Conservation (phyloP, 2,113 vertebrate genomes). For the Urocolius indicus region DNA sequence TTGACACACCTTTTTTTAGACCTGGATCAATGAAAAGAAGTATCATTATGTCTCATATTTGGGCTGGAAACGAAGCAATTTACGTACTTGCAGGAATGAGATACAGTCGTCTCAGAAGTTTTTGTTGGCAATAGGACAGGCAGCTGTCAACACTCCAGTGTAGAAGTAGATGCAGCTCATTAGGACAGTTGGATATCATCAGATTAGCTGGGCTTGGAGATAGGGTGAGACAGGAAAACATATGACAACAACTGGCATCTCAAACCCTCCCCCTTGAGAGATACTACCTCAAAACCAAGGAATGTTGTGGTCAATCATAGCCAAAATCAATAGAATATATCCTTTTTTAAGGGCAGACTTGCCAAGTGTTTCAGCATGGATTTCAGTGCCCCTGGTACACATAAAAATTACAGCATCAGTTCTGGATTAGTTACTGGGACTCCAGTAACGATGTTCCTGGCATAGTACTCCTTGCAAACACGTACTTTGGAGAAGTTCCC, state of each 20-base stretch:
- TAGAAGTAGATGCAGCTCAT: slow-evolving; percentile 62
- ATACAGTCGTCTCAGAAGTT: slow-evolving; percentile 51
- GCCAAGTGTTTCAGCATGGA: slow-evolving; percentile 55
- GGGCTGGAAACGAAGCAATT: slow-evolving; percentile 30
- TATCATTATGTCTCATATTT: slow-evolving; percentile 37
- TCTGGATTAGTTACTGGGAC: slow-evolving; percentile 56
- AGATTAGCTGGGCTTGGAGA: slow-evolving; percentile 58
- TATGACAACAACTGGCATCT: slow-evolving; percentile 40
- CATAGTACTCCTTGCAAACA: slow-evolving; percentile 41
- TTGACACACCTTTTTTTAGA: slow-evolving; percentile 27
- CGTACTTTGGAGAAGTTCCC: slow-evolving; percentile 54
- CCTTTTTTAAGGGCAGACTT: slow-evolving; percentile 30
- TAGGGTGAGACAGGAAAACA: slow-evolving; percentile 69
- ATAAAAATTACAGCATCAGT: slow-evolving; percentile 61
- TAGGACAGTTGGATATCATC: slow-evolving; percentile 67
- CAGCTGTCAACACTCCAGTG: slow-evolving; percentile 55
- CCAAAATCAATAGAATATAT: slow-evolving; percentile 64
- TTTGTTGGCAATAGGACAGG: slow-evolving; percentile 50
- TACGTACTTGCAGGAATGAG: slow-evolving; percentile 37
- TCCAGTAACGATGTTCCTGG: slow-evolving; percentile 65
- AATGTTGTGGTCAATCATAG: slow-evolving; percentile 27
- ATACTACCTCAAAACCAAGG: slow-evolving; percentile 64
- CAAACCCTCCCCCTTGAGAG: slow-evolving; percentile 27
- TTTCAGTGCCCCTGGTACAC: slow-evolving; percentile 51
- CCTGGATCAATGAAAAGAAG: slow-evolving; percentile 17